A percentile compares a stretch with the other conserved stretches of the same genome.
These are phyloP conservation scores for Pseudorhombus dupliciocellatus DNA, from an alignment of 2,113 vertebrate species.

Conservation along the genomic window DNA sequence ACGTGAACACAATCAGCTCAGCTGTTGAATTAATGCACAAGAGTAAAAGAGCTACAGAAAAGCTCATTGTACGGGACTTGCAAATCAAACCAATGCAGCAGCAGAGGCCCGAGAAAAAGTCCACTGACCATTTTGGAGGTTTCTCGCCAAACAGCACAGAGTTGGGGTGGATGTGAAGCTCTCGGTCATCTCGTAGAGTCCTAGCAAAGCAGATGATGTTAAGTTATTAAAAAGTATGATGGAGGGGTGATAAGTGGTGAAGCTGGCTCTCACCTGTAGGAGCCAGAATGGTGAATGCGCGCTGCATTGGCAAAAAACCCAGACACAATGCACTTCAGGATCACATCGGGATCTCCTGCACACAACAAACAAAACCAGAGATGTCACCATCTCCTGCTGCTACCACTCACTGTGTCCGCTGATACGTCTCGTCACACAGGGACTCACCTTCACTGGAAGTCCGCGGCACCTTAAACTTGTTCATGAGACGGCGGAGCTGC, in stretches of 20 bases:
- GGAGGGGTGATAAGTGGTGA: background rate
- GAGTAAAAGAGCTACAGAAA: background rate
- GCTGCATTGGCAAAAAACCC: conserved; percentile 98
- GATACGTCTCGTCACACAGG: background rate
- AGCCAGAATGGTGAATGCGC: conserved; percentile 94
- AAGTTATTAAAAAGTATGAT: background rate
- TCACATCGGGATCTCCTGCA: conserved; percentile 95
- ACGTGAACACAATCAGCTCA: too few relatives aligned
- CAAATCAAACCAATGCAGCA: background rate
- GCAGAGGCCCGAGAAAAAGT: background rate
- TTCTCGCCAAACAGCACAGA: conserved; percentile 96
- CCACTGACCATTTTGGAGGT: conserved; percentile 92
- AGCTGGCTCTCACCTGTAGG: conserved; percentile 85
- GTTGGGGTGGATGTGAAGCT: conserved; percentile 94
- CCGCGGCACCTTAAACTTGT: conserved; percentile 95
- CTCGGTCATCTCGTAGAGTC: conserved; percentile 95
- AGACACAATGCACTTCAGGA: conserved; percentile 93
- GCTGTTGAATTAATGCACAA: background rate
- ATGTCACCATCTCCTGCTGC: background rate
- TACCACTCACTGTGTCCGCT: background rate
- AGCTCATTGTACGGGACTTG: too few relatives aligned
- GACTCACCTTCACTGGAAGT: conserved; percentile 93
- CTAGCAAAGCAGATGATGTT: conserved; percentile 71
- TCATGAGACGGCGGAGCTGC: conserved; percentile 93
- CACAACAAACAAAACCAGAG: background rate